phyloP scores from a whole-genome alignment of 2,113 vertebrate species.

The Nymphicus hollandicus region DNA sequence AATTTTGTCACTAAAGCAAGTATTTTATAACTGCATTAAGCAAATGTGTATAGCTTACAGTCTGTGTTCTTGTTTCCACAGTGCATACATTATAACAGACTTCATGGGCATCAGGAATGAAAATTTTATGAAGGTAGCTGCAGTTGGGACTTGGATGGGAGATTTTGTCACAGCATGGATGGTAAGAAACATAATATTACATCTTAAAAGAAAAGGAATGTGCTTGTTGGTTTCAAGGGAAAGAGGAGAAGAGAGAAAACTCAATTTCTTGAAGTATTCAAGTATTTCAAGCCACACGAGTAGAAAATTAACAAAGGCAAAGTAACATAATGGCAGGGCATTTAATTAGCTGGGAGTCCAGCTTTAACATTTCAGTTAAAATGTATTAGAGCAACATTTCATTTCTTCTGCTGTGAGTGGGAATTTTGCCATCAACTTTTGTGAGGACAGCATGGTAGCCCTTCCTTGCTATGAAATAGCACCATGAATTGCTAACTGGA shows the following conservation, averaged over 20 bases:
- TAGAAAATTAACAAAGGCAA: background rate
- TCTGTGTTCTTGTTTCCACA: conserved; percentile 74
- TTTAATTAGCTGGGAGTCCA: background rate
- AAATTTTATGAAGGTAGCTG: conserved; percentile 97
- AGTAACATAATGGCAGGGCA: background rate
- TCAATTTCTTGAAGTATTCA: background rate
- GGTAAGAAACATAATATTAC: conserved; percentile 78
- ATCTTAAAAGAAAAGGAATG: background rate
- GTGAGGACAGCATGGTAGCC: background rate
- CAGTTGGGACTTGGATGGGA: conserved; percentile 98
- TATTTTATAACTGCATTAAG: background rate
- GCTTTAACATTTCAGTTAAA: background rate
- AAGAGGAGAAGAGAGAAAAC: background rate
- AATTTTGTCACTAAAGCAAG: conserved; percentile 1
- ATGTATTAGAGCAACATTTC: background rate
- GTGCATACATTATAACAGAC: conserved; percentile 93
- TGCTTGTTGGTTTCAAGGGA: background rate
- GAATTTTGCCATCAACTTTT: background rate
- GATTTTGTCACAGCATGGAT: conserved; percentile 99
- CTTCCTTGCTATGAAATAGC: background rate
- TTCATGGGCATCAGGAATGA: conserved; percentile 99
- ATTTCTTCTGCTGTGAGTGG: background rate
- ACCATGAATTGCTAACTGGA: background rate
- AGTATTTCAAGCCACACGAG: background rate
- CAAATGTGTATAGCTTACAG: background rate